Evolutionary conservation across 2,113 vertebrate species (phyloP).

Genomic region (Notiomystis cincta): DNA sequence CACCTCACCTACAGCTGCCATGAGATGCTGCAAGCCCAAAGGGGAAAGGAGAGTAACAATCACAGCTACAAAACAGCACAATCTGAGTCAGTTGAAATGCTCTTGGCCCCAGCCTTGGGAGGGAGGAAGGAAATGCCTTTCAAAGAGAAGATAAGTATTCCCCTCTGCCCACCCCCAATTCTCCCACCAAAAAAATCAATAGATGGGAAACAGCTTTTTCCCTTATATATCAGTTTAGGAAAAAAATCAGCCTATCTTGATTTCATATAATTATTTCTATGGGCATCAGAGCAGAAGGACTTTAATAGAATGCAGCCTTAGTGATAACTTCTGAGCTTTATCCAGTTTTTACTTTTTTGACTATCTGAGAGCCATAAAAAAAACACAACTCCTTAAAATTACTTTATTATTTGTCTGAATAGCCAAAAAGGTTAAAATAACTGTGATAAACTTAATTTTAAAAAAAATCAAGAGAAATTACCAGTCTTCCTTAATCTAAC

Average conservation of each 20-base stretch:
- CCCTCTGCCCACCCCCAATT: neutral
- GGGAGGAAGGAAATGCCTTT: neutral
- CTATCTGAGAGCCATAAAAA: neutral
- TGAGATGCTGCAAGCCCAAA: neutral
- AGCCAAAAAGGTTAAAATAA: neutral
- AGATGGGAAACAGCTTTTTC: neutral
- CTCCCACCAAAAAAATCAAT: neutral
- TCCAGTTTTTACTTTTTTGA: neutral
- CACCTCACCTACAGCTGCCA: neutral
- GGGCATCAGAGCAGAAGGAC: neutral
- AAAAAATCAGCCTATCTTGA: neutral
- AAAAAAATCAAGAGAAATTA: neutral
- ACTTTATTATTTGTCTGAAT: neutral
- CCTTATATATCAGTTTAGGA: neutral
- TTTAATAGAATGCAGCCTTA: neutral
- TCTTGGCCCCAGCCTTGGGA: rapidly evolving
- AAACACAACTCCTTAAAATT: rapidly evolving
- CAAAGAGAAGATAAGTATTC: neutral
- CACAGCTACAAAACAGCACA: neutral
- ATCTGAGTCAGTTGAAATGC: neutral
- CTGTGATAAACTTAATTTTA: neutral
- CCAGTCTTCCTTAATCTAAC: neutral
- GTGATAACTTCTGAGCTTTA: neutral
- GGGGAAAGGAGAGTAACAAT: neutral
- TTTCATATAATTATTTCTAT: neutral